A percentile compares a stretch with the other conserved stretches of the same genome.
Conservation (phyloP, 2,888 invertebrate genomes). For the Stenichneumon culpator region DNA sequence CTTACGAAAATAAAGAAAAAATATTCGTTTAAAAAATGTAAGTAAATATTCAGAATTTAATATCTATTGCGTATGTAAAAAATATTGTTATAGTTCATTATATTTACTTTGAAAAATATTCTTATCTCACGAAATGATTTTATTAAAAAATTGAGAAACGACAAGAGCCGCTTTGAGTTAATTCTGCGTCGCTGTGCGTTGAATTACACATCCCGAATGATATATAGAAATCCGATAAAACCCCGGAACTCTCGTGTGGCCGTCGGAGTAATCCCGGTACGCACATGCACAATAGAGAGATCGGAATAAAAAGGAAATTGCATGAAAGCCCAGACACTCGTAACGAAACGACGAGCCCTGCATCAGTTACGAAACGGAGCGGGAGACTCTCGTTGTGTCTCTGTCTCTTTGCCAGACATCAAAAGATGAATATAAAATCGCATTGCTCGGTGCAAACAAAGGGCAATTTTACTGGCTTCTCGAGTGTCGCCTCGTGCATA, state of each 20-base stretch:
- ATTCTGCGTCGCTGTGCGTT: slow-evolving; percentile 18
- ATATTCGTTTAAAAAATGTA: too few relatives aligned
- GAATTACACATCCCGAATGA: slow-evolving; percentile 39
- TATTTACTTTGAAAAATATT: too few relatives aligned
- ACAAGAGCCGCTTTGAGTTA: neutral
- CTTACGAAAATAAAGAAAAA: too few relatives aligned
- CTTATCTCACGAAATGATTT: neutral
- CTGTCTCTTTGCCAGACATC: slow-evolving; percentile 26
- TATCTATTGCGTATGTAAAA: too few relatives aligned
- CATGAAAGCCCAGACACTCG: slow-evolving; percentile 22
- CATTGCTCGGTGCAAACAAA: slow-evolving; percentile 28
- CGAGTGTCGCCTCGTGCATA: slow-evolving; percentile 16
- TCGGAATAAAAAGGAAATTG: slow-evolving; percentile 20
- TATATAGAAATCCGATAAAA: slow-evolving; percentile 53
- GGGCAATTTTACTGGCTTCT: slow-evolving; percentile 2
- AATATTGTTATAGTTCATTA: too few relatives aligned
- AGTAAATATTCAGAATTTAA: too few relatives aligned
- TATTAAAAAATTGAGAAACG: neutral
- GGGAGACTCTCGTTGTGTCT: slow-evolving; percentile 16
- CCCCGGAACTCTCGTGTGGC: slow-evolving; percentile 16
- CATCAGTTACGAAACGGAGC: slow-evolving; percentile 10
- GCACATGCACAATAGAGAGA: slow-evolving; percentile 32
- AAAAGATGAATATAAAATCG: slow-evolving; percentile 42
- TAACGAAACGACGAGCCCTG: slow-evolving; percentile 28
- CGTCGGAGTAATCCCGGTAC: slow-evolving; percentile 4